phyloP scores from a whole-genome alignment of 2,888 invertebrate genomes.

The Drosophila ezoana region DNA sequence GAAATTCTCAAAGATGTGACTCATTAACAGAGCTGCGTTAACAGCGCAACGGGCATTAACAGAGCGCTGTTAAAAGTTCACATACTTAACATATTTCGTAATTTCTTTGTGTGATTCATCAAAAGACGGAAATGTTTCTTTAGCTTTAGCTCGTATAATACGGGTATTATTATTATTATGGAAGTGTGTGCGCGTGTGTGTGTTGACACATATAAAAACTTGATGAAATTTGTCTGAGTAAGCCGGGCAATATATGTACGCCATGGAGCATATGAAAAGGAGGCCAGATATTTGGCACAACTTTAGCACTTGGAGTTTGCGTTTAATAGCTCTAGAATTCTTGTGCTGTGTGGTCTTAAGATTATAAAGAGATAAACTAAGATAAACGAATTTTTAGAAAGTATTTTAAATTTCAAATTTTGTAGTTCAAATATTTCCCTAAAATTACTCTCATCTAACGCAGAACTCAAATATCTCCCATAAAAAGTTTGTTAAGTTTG shows the following conservation, averaged over 20 bases:
- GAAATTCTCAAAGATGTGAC: constrained; percentile 33
- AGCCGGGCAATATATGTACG: constrained; percentile 16
- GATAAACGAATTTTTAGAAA: no score
- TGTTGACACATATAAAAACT: constrained; percentile 10
- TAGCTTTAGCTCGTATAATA: constrained; percentile 20
- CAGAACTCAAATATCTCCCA: no score
- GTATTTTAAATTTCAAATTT: no score
- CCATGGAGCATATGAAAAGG: constrained; percentile 23
- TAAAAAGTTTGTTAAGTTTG: constrained; percentile 17
- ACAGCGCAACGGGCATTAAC: constrained; percentile 31
- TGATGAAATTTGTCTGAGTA: constrained; percentile 44
- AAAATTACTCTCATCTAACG: no score
- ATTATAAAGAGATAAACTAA: neutral
- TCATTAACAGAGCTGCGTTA: constrained; percentile 46
- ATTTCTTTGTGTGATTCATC: constrained; percentile 47
- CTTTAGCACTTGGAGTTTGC: constrained; percentile 17
- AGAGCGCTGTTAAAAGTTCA: constrained; percentile 41
- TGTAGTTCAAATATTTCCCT: no score
- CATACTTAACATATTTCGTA: constrained; percentile 14
- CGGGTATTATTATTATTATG: constrained; percentile 21
- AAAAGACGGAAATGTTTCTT: constrained; percentile 32
- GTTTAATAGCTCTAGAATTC: constrained; percentile 10
- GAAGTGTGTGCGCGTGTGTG: neutral
- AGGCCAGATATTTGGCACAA: constrained; percentile 20
- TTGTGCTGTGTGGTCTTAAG: neutral